Base-by-base conservation (phyloP, 2,797 vertebrate species). In the Eidolon dupreanum region DNA sequence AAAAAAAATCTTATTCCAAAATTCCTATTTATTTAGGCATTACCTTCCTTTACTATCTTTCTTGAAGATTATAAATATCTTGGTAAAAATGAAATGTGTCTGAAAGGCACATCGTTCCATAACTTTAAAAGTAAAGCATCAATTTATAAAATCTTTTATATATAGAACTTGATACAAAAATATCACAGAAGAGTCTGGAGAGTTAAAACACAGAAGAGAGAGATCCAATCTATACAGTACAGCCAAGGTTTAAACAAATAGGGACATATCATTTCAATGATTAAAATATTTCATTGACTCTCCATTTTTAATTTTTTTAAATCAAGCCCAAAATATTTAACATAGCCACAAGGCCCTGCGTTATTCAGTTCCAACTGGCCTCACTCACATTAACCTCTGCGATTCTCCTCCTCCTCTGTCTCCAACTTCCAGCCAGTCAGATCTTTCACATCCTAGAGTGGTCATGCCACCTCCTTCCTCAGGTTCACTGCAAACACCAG, bases 61-160 rank as follows among this genome's bases (percentile, higher is more conserved):
- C 57, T 73, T 86, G 77, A 96, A 38, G 26, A 71, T 38, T 70
- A 15, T 66, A 83, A 81, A 75, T 75, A 87, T 77, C 33, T 13
- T 88, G 38, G 74, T 38, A 53, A 73, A 91, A 74, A 46, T 65
- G 1, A 95, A 68, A 84, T 51, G 12, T 57, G 31, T 4, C 33
- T 71, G 5, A 61, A 93, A 82, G 55, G 20, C 8, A 31, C 51
- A 61, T 24, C 63, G 15, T 84, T 78, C 9, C 1, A 4, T 75
- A 75, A 77, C 77, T 94, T 93, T 53, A 86, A 91, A 79, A 33
- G 19, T 65, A 82, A 95, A 92, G 8, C n/a, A 41, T 63, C 49
- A 1, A 70, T 83, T 83, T 65, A 12, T 11, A 74, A 74, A 79
- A 81, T 73, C 33, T 65, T 78, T 82, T 66, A 10, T 63, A 20